These are phyloP conservation scores for Burhinus oedicnemus DNA, from an alignment of 2,113 vertebrate species.

Conservation along the genomic window DNA sequence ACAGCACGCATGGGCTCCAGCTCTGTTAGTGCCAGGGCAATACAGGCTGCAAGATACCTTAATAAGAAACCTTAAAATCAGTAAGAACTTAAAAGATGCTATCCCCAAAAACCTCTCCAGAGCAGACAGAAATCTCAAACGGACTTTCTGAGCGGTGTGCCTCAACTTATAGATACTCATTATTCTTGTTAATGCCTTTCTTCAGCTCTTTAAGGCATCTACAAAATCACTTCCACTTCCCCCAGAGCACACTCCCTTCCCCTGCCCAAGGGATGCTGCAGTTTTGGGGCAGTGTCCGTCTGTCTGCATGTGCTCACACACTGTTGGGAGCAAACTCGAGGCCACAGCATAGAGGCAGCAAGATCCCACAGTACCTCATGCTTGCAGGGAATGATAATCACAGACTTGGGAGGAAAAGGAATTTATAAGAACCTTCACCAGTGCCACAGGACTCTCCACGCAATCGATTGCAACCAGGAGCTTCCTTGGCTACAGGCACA, in stretches of 20 bases:
- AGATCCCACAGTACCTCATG: not conserved
- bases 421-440: not conserved
- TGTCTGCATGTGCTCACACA: fast-evolving
- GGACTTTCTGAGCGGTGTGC: fast-evolving
- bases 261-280: not conserved
- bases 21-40: not conserved
- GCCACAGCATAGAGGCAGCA: fast-evolving
- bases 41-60: not conserved
- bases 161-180: fast-evolving
- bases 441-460: not conserved
- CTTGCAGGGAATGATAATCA: fast-evolving
- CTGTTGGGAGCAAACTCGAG: fast-evolving
- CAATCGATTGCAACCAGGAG: not conserved
- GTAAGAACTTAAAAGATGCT: not conserved
- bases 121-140: not conserved
- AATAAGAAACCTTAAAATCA: not conserved
- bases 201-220: not conserved
- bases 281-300: fast-evolving
- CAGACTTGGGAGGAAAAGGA: not conserved
- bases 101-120: not conserved
- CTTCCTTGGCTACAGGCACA: fast-evolving
- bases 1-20: fast-evolving
- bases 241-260: not conserved
- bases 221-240: not conserved
- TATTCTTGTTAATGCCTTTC: not conserved